Base-by-base conservation (phyloP, 2,888 invertebrate species). In the Periphyllus acericola region DNA sequence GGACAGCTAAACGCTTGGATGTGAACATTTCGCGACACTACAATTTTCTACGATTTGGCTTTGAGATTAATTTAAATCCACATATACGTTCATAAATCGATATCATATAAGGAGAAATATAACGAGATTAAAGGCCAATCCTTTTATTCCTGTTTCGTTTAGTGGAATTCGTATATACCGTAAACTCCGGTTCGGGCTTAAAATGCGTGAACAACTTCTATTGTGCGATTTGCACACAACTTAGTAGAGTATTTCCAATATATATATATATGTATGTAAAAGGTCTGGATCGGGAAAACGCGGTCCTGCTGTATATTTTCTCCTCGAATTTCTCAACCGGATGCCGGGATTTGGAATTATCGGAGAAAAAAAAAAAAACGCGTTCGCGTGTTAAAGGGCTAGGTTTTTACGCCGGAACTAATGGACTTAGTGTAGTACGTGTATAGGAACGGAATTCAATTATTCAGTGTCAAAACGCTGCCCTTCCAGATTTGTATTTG, bases 381-480 rank as follows among this genome's bases (percentile, higher is more conserved):
- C 72, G 8, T n/a, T 32, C 36, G 21, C 74, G 21, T 74, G 36
- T 74, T 6, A 36, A 74, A 74, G 25, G 34, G 34, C 74, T 6
- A 32, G 36, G 34, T 72, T 72, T 34, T 72, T 21, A 36, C 74
- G 25, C 36, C 36, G 74, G 36, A 36, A 21, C 21, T 36, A 21
- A 34, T 36, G 34, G 36, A 25, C 36, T 36, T 25, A 21, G n/a
- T 8, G 2, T 25, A 11, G 3, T 3, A 55, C 21, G 19, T 11
- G n/a, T n/a, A 14, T 11, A 6, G 25, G 60, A 60, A 25, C 14
- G 46, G 32, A 29, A 46, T 71, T 71, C 74, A 74, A 81, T 81
- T 81, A 81, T 71, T 46, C 46, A 81, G 46, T 21, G 81, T 71
- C 71, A 46, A 81, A 68, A 71, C 46, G 0, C 32, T 55, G 11